These are phyloP conservation scores for Leptobrachium ailaonicum DNA, from an alignment of 2,113 vertebrate genomes.

Conservation along the genomic window DNA sequence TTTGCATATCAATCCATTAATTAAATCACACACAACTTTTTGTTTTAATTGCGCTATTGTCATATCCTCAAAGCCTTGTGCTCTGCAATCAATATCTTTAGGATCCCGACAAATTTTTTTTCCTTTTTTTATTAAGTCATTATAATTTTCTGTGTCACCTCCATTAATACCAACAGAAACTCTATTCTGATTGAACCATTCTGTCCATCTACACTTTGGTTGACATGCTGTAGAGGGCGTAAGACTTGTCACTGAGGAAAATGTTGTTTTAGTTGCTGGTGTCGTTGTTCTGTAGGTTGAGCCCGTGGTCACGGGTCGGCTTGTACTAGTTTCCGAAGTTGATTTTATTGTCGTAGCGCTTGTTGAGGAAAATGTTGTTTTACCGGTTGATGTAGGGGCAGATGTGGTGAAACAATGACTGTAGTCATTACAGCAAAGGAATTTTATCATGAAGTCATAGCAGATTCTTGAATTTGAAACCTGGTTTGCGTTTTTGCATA, in stretches of 20 bases:
- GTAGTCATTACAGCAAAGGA: constrained; percentile 59
- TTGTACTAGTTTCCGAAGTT: too few relatives aligned
- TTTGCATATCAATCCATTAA: constrained; percentile 59
- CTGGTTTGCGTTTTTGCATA: constrained; percentile 65
- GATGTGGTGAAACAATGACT: constrained; percentile 44
- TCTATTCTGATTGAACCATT: neutral
- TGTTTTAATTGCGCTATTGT: constrained; percentile 54
- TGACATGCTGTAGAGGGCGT: neutral
- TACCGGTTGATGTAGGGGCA: neutral
- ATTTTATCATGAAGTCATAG: constrained; percentile 61
- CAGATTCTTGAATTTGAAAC: constrained; percentile 54
- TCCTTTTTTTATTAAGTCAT: neutral
- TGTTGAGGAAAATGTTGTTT: neutral
- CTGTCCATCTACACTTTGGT: neutral
- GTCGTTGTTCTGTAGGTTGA: too few relatives aligned
- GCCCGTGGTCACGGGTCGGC: too few relatives aligned
- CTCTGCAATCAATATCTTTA: constrained; percentile 19
- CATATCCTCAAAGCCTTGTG: constrained; percentile 2
- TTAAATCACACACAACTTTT: constrained; percentile 53
- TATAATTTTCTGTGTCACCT: constrained; percentile 2
- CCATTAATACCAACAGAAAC: neutral
- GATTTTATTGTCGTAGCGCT: neutral
- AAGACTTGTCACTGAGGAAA: too few relatives aligned
- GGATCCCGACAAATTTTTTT: neutral
- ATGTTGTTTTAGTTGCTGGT: too few relatives aligned